Base-by-base conservation (phyloP, 2,113 vertebrate genomes). In the Carassius carassius region DNA sequence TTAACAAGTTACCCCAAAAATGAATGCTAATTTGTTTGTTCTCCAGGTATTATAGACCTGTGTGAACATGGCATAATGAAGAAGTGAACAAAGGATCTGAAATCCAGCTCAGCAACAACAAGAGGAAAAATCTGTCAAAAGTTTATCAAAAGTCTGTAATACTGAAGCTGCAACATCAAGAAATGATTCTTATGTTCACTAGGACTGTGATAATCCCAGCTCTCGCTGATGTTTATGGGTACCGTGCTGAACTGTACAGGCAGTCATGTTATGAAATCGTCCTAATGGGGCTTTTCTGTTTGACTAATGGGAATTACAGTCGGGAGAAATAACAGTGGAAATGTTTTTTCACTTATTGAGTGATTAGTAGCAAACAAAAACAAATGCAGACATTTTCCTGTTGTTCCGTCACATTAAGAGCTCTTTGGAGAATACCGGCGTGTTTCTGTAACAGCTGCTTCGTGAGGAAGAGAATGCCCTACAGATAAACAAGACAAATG, bases 341-440 rank as follows among this genome's bases (percentile, higher is more conserved):
- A 81, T 54, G 14, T 51, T 47, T 14, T 62, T 37, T 67, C 23
- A 35, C 16, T 10, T 35, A 47, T 51, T 29, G 78, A 81, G 44
- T 25, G 23, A 49, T 67, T 51, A 49, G 35, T 51, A 67, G 62
- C 41, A 5, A 63, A 79, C 35, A 25, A 79, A 44, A 79, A 25
- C 77, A 79, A 25, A 63, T 47, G 77, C 25, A 81, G 60, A 81
- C 16, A 81, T 51, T 51, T 67, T 47, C 16, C 62, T 19, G 78
- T 6, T 23, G 56, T 65, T 80, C 58, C 14, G 25, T 21, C 8
- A 1, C 8, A 51, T 81, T 78, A 67, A 19, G 25, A 29, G 37
- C 78, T 81, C 78, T 19, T 49, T 0, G 10, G 78, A 51, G 78
- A 29, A 81, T 44, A 44, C 41, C 41, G 41, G 41, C 41, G 41